Conservation (phyloP, 2,888 invertebrate species). For the Ptychoptera albimana region DNA sequence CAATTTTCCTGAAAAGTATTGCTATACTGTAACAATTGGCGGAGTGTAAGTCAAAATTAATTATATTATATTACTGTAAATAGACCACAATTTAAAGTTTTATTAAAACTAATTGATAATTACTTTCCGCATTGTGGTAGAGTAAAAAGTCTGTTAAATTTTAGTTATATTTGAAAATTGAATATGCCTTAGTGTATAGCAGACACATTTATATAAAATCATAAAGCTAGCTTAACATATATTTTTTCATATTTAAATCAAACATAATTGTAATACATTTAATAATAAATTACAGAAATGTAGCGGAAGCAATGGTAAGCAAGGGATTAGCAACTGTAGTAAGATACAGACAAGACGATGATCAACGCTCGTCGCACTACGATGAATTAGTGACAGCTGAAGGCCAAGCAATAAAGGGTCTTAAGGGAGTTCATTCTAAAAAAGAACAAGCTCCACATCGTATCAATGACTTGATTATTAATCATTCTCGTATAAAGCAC, state of each 20-base stretch:
- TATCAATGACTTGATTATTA: constrained; percentile 68
- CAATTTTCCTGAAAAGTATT: constrained; percentile 85
- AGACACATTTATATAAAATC: background rate
- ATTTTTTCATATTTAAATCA: too few relatives aligned
- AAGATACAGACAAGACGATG: constrained; percentile 87
- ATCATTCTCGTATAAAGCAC: constrained; percentile 51
- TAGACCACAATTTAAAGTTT: constrained; percentile 8
- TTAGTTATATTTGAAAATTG: background rate
- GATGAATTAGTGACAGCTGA: constrained; percentile 88
- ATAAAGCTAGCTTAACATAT: too few relatives aligned
- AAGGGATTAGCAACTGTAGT: constrained; percentile 90
- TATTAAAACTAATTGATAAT: background rate
- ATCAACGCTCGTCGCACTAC: constrained; percentile 85
- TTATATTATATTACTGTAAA: constrained; percentile 2
- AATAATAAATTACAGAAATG: constrained; percentile 52
- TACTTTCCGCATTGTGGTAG: constrained; percentile 5
- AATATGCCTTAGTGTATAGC: background rate
- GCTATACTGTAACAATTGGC: constrained; percentile 79
- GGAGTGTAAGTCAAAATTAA: constrained; percentile 42
- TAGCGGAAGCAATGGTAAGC: constrained; percentile 82
- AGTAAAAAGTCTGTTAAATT: background rate
- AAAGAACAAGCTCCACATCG: constrained; percentile 74
- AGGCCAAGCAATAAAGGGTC: constrained; percentile 76
- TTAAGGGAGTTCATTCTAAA: constrained; percentile 68
- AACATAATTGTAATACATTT: too few relatives aligned